A percentile compares a stretch with the other conserved stretches of the same genome.
Conservation (phyloP, 1,140 invertebrate species). For the Penaeus vannamei region DNA sequence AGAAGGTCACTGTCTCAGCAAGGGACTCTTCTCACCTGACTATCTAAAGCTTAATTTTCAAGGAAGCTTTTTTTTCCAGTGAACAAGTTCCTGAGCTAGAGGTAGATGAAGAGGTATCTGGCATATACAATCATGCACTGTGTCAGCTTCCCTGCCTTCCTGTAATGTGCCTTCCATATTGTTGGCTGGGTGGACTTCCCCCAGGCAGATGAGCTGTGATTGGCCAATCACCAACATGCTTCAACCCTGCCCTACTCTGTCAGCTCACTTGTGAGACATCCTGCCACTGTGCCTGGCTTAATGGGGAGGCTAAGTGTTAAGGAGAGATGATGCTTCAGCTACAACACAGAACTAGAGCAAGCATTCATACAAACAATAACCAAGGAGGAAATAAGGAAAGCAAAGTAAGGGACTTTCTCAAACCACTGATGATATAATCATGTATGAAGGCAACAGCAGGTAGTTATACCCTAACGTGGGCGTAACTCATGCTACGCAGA, state of each 20-base stretch:
- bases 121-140: conserved; percentile 55
- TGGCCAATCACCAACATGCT: conserved; percentile 52
- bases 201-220: conserved; percentile 25
- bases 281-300: conserved; percentile 44
- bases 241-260: conserved; percentile 38
- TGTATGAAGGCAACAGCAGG: conserved; percentile 63
- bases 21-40: conserved; percentile 36
- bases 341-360: conserved; percentile 64
- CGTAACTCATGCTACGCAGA: conserved; percentile 66
- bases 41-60: conserved; percentile 16
- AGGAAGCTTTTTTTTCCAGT: conserved; percentile 12
- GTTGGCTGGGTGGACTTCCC: conserved; percentile 33
- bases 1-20: conserved; percentile 43
- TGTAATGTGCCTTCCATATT: conserved; percentile 38
- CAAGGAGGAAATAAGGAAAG: conserved; percentile 23
- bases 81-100: conserved; percentile 33
- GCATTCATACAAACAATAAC: conserved; percentile 56
- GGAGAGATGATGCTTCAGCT: conserved; percentile 54
- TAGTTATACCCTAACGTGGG: conserved; percentile 65
- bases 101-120: conserved; percentile 27
- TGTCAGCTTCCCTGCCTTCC: conserved; percentile 46
- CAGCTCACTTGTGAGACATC: conserved; percentile 38
- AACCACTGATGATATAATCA: conserved; percentile 57
- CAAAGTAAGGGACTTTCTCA: conserved; percentile 54
- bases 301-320: conserved; percentile 47